phyloP scores from a whole-genome alignment of 2,797 vertebrate genomes.

The Anisognathus igniventris region DNA sequence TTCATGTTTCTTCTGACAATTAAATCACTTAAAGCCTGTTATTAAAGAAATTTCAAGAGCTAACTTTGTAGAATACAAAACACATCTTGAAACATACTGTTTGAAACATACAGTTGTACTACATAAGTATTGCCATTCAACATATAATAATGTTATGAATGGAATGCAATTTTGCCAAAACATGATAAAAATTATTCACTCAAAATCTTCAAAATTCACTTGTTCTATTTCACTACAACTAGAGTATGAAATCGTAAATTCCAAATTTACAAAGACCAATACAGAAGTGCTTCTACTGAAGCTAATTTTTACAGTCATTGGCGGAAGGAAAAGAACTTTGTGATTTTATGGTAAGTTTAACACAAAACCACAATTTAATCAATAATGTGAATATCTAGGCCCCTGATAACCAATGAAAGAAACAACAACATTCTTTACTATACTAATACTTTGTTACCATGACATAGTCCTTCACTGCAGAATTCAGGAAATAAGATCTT shows the following conservation, averaged over 20 bases:
- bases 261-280: background rate
- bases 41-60: background rate
- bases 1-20: background rate
- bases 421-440: background rate
- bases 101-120: background rate
- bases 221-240: background rate
- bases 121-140: background rate
- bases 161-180: background rate
- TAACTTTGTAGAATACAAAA: background rate
- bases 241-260: background rate
- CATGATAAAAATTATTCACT: background rate
- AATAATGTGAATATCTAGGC: background rate
- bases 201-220: background rate
- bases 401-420: background rate
- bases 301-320: background rate
- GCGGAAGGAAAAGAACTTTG: background rate
- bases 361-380: constrained; percentile 12
- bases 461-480: background rate
- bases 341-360: constrained; percentile 20
- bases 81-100: background rate
- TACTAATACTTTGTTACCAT: background rate
- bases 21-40: background rate
- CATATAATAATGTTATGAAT: background rate
- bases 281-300: background rate
- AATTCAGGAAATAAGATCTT: background rate